Evolutionary conservation across 2,888 invertebrate genomes (phyloP), one percentile per base, ranked within the genome.

Genomic region (Agrochola litura): DNA sequence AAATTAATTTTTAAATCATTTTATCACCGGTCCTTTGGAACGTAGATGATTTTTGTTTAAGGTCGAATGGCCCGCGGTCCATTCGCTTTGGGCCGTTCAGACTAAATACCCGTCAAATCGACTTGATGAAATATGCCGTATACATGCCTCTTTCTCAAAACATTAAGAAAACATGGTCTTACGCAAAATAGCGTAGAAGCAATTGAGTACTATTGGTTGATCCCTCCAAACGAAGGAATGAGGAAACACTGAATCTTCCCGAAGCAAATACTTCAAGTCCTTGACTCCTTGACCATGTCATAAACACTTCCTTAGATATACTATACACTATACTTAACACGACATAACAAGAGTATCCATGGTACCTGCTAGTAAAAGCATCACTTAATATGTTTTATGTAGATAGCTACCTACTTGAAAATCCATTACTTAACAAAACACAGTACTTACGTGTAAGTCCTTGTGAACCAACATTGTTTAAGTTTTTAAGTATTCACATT

Each of bases 391-490:
- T 41, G 37, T 12, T 37, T 25, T 67, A 52, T n/a, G 5, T 80
- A n/a, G n/a, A n/a, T n/a, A 71, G 25, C 14, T 52, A 60, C 8
- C 19, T 46, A 71, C 83, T 83, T 85, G 49, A 76, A 14, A 64
- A 70, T 61, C 86, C 86, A 83, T 83, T 83, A 82, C 82, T 71
- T 74, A 68, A 37, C 19, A 61, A 60, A 71, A 80, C 81, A 74
- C 8, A 64, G 25, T 54, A 46, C 68, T 41, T 61, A 65, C 0
- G 16, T 41, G 16, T 37, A 70, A 81, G 76, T 73, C 49, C 52
- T 37, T 71, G 19, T 67, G 37, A 64, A n/a, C 25, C 19, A 60
- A 81, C 67, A 66, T 41, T 43, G 46, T 68, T 73, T 63, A 73
- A 80, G 67, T 80, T 75, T 74, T 72, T 37, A 82, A 76, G 76